phyloP scores from a whole-genome alignment of 2,888 invertebrate species.

The Quadriops clusia region DNA sequence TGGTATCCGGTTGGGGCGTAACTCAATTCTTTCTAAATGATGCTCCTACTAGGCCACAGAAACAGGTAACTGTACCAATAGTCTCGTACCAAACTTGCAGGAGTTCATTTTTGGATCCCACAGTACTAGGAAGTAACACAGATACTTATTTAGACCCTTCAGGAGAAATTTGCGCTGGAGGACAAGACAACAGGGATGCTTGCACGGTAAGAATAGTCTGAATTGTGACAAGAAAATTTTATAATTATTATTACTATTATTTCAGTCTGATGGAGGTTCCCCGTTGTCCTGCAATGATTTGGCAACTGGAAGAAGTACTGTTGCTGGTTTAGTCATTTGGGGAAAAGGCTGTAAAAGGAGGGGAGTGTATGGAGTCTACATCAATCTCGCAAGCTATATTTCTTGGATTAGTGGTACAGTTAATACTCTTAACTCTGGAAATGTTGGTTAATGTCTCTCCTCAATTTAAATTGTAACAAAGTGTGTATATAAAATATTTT shows the following conservation, averaged over 20 bases:
- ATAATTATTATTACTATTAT: constrained; percentile 11
- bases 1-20: constrained; percentile 10
- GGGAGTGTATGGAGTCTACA: constrained; percentile 62
- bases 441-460: too few species aligned
- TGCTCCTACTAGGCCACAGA: too few species aligned
- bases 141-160: constrained; percentile 5
- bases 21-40: too few species aligned
- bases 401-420: too few species aligned
- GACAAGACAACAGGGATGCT: constrained; percentile 11
- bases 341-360: constrained; percentile 54
- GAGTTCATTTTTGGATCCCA: constrained; percentile 5
- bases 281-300: constrained; percentile 46
- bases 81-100: constrained; percentile 8
- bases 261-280: constrained; percentile 56
- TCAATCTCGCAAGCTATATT: constrained; percentile 53
- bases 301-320: constrained; percentile 42
- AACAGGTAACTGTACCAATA: constrained; percentile 1
- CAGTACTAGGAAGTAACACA: constrained; percentile 5
- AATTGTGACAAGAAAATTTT: background rate
- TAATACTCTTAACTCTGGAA: too few species aligned
- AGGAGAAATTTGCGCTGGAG: constrained; percentile 10
- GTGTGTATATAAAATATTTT: too few species aligned
- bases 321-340: constrained; percentile 54
- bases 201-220: constrained; percentile 12
- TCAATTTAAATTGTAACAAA: too few species aligned